These are phyloP conservation scores for Brachycybe producta DNA, from an alignment of 2,888 invertebrate genomes.

Conservation along the genomic window DNA sequence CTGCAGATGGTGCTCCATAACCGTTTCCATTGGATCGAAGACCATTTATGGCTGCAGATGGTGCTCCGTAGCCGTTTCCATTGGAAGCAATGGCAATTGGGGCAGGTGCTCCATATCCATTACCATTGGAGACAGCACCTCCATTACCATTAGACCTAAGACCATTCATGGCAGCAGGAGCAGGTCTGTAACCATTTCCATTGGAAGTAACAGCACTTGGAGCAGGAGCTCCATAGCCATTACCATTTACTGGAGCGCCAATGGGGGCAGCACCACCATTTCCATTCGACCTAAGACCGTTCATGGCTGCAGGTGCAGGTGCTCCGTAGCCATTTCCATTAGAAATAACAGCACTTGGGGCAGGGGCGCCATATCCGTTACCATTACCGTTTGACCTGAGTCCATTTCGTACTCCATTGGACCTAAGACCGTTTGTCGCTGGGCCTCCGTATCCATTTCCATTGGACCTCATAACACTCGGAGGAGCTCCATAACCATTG, in stretches of 20 bases:
- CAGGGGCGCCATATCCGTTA: slow-evolving; percentile 10
- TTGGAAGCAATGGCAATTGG: background rate
- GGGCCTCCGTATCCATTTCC: background rate
- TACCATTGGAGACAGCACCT: background rate
- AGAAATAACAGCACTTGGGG: background rate
- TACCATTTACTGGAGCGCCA: background rate
- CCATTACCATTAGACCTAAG: background rate
- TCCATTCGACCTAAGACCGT: slow-evolving; percentile 9
- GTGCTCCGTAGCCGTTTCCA: slow-evolving; percentile 8
- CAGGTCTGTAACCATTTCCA: background rate
- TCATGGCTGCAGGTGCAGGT: slow-evolving; percentile 1
- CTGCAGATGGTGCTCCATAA: background rate
- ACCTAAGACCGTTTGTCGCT: slow-evolving; percentile 7
- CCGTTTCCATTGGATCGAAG: slow-evolving; percentile 4
- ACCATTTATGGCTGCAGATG: background rate
- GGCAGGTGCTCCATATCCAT: slow-evolving; percentile 9
- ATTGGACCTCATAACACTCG: no score
- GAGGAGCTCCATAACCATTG: background rate
- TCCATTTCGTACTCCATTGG: slow-evolving; percentile 9
- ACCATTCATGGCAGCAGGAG: slow-evolving; percentile 2
- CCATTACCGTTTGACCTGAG: slow-evolving; percentile 6
- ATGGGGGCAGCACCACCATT: background rate
- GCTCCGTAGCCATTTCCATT: background rate
- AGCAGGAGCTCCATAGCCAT: slow-evolving; percentile 6
- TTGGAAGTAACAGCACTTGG: background rate